Evolutionary conservation across 2,888 invertebrate species (phyloP), one percentile per base, ranked within the genome.

Genomic region (Meta bourneti): DNA sequence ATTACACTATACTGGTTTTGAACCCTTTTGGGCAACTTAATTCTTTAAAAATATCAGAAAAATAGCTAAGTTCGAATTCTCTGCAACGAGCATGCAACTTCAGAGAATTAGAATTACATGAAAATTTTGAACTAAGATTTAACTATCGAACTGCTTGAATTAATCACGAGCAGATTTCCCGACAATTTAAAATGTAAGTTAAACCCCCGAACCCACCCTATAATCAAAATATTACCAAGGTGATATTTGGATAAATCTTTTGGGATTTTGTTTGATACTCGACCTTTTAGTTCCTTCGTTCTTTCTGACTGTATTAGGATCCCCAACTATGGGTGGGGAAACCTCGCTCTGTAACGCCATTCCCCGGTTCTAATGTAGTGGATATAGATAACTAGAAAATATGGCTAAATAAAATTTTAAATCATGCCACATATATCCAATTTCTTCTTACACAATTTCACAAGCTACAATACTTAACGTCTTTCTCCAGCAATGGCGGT

Each of bases 341-440:
- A 94, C 93, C 93, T 94, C 94, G 93, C 94, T 94, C 94, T 94
- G 94, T 93, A 94, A 94, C 94, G 94, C 93, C 94, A 94, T 94
- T 93, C 92, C 91, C 91, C 80, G 80, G 74, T 79, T 74, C 88
- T 88, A 52, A 89, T 92, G 79, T 92, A 88, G 89, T 92, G 84
- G 84, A 85, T 84, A 87, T 72, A 87, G 82, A 52, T 75, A 92
- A 92, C 84, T 92, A 85, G 51, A 48, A 88, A 80, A 79, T 89
- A 89, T 91, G 87, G 71, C 77, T 92, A 85, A 89, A 84, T 84
- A 89, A 92, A 89, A 84, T 84, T 80, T 81, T 83, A 83, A 92
- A 88, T 89, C 61, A 88, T 83, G 74, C 72, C 89, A 92, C 91
- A 90, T 70, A 79, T 71, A 88, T 91, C 91, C 87, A 83, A 83